Percentiles rank a stretch among this genome's conserved stretches.
Evolutionary conservation across 2,888 invertebrate species (phyloP).

Genomic region (Smittia aterrima): DNA sequence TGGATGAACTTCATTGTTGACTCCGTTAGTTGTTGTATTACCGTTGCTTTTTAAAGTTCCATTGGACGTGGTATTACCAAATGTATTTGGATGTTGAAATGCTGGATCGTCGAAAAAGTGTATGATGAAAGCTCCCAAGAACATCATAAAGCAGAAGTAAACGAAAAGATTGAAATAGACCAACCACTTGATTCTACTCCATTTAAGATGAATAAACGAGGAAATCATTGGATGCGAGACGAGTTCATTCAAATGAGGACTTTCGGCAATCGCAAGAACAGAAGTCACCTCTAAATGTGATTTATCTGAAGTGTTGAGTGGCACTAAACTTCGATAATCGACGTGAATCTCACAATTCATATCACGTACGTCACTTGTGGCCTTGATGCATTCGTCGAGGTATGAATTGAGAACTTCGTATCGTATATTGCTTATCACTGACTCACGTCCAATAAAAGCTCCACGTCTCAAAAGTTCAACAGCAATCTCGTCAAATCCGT

Average conservation of each 20-base stretch:
- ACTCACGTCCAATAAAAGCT: not conserved
- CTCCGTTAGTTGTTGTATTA: too few species aligned
- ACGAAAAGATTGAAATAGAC: not conserved
- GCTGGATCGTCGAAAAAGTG: not conserved
- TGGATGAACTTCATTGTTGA: too few species aligned
- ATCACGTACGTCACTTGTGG: not conserved
- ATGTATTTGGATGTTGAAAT: too few species aligned
- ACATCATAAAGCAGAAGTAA: not conserved
- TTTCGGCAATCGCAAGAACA: not conserved
- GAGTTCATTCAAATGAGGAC: not conserved
- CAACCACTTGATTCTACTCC: not conserved
- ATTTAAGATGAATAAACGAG: constrained; percentile 12
- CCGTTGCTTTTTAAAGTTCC: too few species aligned
- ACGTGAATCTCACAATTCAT: not conserved
- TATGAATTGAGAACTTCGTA: not conserved
- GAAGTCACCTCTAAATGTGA: not conserved
- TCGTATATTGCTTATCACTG: not conserved
- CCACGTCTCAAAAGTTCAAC: not conserved
- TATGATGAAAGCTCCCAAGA: not conserved
- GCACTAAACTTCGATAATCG: not conserved
- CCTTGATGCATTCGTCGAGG: not conserved
- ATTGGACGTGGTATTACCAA: too few species aligned
- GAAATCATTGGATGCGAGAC: not conserved
- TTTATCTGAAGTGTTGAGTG: not conserved
- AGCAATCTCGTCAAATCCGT: not conserved